phyloP scores from a whole-genome alignment of 2,113 vertebrate genomes.

The Sebastes fasciatus region DNA sequence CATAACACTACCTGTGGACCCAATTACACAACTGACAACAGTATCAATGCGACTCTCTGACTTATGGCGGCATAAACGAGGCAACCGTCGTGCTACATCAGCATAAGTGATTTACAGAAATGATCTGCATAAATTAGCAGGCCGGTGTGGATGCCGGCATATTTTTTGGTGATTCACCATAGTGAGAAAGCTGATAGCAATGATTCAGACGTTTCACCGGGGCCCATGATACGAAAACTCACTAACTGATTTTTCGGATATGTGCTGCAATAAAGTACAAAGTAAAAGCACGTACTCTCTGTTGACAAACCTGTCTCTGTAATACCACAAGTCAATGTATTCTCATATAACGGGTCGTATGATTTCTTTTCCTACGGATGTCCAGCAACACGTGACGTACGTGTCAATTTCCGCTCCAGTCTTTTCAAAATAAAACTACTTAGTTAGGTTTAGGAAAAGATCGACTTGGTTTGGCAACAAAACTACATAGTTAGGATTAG shows the following conservation, averaged over 20 bases:
- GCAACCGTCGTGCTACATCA: conserved; percentile 35
- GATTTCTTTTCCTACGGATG: too few relatives aligned
- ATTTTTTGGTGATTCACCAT: background rate
- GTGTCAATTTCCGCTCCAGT: too few relatives aligned
- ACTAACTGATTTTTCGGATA: background rate
- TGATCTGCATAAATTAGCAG: conserved; percentile 35
- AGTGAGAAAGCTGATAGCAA: background rate
- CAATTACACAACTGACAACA: conserved; percentile 77
- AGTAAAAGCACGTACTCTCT: background rate
- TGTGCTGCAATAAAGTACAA: background rate
- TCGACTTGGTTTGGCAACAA: too few relatives aligned
- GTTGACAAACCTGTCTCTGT: background rate
- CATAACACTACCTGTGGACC: conserved; percentile 70
- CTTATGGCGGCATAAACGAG: conserved; percentile 55
- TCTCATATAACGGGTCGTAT: too few relatives aligned
- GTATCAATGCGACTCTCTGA: conserved; percentile 61
- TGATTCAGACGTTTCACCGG: background rate
- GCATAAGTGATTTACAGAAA: conserved; percentile 37
- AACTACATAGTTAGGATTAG: too few relatives aligned
- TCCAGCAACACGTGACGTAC: too few relatives aligned
- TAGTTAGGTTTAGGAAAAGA: too few relatives aligned
- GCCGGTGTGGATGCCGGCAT: background rate
- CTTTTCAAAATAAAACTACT: too few relatives aligned
- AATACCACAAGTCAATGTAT: background rate
- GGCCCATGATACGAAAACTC: background rate